Conservation (phyloP, 2,113 vertebrate species). For the Scomber japonicus region DNA sequence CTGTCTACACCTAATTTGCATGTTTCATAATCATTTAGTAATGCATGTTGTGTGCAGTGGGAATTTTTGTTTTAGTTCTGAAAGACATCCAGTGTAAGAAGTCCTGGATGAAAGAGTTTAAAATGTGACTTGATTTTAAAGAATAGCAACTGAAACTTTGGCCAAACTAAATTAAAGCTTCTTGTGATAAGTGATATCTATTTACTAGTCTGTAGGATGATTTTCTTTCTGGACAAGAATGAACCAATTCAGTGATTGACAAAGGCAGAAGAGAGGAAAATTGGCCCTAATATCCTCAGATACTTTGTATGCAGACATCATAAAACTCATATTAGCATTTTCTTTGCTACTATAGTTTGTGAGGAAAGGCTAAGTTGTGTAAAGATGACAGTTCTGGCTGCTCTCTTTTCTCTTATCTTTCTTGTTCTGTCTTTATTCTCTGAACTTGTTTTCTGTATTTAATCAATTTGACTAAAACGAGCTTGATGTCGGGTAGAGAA, state of each 20-base stretch:
- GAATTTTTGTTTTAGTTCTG: not conserved
- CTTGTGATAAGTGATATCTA: not conserved
- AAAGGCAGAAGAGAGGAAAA: not conserved
- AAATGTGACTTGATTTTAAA: not conserved
- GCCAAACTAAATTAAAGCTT: not conserved
- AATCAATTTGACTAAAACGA: conserved; percentile 17
- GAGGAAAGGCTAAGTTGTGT: not conserved
- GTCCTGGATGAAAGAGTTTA: too few species aligned
- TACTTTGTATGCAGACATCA: not conserved
- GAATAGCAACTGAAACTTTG: not conserved
- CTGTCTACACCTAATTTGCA: not conserved
- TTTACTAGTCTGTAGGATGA: not conserved
- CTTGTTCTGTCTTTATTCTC: not conserved
- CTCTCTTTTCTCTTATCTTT: not conserved
- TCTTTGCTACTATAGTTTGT: not conserved
- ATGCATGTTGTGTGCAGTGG: not conserved
- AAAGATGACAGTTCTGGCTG: not conserved
- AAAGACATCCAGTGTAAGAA: not conserved
- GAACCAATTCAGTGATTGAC: not conserved
- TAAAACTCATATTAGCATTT: conserved; percentile 1
- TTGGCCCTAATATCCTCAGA: not conserved
- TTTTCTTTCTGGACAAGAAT: not conserved
- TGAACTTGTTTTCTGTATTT: not conserved
- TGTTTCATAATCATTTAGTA: not conserved
- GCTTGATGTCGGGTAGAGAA: not conserved